A percentile compares a stretch with the other conserved stretches of the same genome.
Evolutionary conservation across 2,113 vertebrate species (phyloP).

Genomic region (Daphoenositta chrysoptera): DNA sequence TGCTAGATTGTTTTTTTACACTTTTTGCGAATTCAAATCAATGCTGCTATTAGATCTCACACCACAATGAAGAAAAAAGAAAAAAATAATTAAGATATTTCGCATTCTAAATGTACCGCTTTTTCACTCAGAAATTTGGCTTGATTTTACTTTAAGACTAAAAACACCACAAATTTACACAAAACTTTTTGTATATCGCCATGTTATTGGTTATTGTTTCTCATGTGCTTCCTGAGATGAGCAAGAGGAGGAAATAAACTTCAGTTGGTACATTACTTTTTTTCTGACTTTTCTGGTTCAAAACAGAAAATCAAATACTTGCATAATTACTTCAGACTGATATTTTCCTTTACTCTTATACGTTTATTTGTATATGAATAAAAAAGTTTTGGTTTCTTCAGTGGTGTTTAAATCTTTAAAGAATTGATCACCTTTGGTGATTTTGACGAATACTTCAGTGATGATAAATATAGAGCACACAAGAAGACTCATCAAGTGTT

Average conservation of each 20-base stretch:
- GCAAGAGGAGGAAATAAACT: neutral
- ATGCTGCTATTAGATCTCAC: neutral
- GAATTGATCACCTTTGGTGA: neutral
- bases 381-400: rapidly evolving
- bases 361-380: neutral
- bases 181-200: neutral
- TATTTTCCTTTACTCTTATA: neutral
- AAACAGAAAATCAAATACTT: neutral
- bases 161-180: neutral
- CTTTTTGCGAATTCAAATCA: neutral
- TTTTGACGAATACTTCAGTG: neutral
- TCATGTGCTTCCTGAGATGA: neutral
- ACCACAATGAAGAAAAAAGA: neutral
- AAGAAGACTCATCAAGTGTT: neutral
- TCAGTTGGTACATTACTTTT: neutral
- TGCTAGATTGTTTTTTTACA: neutral
- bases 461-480: neutral
- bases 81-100: neutral
- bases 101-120: neutral
- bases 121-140: neutral
- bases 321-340: neutral
- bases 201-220: neutral
- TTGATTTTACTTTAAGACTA: neutral
- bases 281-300: neutral
- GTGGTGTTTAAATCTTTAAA: neutral